Evolutionary conservation across 2,888 invertebrate species (phyloP).

Genomic region (Oxyteleia sp.): DNA sequence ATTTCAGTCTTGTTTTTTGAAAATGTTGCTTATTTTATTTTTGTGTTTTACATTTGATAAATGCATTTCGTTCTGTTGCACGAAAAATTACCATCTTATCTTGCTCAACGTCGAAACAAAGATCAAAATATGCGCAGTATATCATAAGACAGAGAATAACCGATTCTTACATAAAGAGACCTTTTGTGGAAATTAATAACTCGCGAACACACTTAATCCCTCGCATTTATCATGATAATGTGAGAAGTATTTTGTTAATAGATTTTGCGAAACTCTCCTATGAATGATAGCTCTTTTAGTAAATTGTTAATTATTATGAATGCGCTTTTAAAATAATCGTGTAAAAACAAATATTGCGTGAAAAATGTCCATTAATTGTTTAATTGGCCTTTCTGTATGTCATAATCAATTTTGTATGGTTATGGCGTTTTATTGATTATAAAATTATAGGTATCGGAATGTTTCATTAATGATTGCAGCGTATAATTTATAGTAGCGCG

Average conservation of each 20-base stretch:
- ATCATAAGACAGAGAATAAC: conserved; percentile 37
- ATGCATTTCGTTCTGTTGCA: no score
- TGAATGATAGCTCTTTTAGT: neutral
- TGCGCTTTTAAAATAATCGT: no score
- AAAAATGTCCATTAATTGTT: no score
- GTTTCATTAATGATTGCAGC: neutral
- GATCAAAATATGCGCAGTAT: conserved; percentile 44
- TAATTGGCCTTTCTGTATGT: no score
- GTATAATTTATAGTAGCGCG: neutral
- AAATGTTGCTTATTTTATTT: no score
- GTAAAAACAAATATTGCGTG: no score
- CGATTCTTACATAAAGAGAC: conserved; percentile 48
- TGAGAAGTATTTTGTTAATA: conserved; percentile 36
- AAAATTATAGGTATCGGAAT: neutral
- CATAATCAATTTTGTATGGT: no score
- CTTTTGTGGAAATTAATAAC: conserved; percentile 56
- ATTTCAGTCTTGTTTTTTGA: no score
- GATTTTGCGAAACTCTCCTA: conserved; percentile 25
- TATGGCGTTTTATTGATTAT: neutral
- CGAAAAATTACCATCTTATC: no score
- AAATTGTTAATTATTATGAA: conserved; percentile 23
- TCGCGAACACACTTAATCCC: conserved; percentile 28
- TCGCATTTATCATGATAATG: conserved; percentile 35
- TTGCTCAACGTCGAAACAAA: no score
- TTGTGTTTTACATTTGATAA: no score